Conservation (phyloP, 2,113 vertebrate species). For the Riparia riparia region DNA sequence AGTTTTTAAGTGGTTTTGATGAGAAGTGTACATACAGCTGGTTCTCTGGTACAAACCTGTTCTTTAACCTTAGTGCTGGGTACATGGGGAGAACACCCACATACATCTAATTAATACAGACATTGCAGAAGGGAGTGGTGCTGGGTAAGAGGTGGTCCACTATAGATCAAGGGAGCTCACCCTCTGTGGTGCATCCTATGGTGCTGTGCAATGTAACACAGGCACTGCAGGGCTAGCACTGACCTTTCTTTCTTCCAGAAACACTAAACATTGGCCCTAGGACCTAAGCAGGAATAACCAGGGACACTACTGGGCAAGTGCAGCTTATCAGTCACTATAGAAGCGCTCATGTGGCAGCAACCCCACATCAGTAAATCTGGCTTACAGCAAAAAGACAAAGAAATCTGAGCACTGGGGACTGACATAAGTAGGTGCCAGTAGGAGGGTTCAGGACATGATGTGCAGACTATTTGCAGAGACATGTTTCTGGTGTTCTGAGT, state of each 20-base stretch:
- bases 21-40: neutral
- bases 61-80: neutral
- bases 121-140: neutral
- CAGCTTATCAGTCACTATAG: neutral
- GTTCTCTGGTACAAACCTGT: neutral
- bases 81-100: neutral
- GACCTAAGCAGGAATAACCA: neutral
- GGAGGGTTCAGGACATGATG: neutral
- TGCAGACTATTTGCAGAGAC: conserved; percentile 44
- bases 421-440: neutral
- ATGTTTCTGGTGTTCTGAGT: neutral
- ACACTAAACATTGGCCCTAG: neutral
- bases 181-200: neutral
- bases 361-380: neutral
- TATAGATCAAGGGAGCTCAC: neutral
- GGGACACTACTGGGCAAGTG: neutral
- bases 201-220: neutral
- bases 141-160: neutral
- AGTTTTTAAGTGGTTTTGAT: neutral
- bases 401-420: neutral
- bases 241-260: neutral
- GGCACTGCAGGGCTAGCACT: neutral
- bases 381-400: conserved; percentile 1
- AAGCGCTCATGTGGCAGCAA: neutral
- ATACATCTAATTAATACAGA: neutral